These are phyloP conservation scores for Pseudachorutes palmiensis DNA, from an alignment of 1,140 invertebrate genomes.

Conservation along the genomic window DNA sequence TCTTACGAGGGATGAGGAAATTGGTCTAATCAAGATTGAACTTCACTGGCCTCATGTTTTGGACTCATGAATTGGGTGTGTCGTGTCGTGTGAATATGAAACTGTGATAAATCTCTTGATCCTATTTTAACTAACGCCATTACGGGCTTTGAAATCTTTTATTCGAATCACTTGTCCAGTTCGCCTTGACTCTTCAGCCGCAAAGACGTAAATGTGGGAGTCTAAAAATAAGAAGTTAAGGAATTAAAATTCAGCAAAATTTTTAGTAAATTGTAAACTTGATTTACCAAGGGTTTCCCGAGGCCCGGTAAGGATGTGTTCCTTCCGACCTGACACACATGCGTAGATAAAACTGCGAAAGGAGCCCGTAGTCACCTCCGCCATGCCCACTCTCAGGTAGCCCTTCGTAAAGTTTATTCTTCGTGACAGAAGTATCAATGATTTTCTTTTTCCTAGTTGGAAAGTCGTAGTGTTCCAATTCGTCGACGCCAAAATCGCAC, in stretches of 20 bases:
- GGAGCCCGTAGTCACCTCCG: constrained; percentile 43
- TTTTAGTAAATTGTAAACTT: background rate
- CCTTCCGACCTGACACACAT: constrained; percentile 34
- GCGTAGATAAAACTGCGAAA: constrained; percentile 44
- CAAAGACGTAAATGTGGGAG: constrained; percentile 37
- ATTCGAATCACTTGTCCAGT: constrained; percentile 27
- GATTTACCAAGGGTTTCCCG: constrained; percentile 33
- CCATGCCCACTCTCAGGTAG: constrained; percentile 42
- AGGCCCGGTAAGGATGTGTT: constrained; percentile 33
- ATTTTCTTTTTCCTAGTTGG: constrained; percentile 25
- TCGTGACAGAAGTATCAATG: constrained; percentile 28
- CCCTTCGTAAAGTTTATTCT: background rate
- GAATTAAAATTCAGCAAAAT: background rate
- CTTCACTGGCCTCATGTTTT: too few species aligned
- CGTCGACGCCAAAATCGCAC: constrained; percentile 33
- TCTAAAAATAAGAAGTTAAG: constrained; percentile 22
- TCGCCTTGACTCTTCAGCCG: constrained; percentile 31
- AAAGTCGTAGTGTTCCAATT: constrained; percentile 39
- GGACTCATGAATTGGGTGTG: too few species aligned
- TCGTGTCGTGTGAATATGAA: too few species aligned
- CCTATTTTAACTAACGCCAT: too few species aligned
- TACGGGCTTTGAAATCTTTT: constrained; percentile 26
- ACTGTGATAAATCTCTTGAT: too few species aligned
- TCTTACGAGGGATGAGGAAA: too few species aligned
- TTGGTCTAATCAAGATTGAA: too few species aligned